phyloP scores from a whole-genome alignment of 2,113 vertebrate species.

The Pygoscelis adeliae region DNA sequence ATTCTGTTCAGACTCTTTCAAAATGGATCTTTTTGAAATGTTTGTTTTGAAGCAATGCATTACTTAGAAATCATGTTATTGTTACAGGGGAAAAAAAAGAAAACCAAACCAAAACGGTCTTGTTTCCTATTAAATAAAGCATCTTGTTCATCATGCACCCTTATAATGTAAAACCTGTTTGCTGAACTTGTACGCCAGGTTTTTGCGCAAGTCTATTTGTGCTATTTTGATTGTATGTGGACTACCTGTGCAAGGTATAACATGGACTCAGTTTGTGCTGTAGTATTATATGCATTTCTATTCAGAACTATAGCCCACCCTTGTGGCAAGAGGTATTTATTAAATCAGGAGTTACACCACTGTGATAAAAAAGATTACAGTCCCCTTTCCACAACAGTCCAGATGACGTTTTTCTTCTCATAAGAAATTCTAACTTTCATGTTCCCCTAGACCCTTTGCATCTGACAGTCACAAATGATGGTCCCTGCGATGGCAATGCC shows the following conservation, averaged over 20 bases:
- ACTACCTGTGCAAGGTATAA: not conserved
- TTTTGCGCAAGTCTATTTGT: not conserved
- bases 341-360: not conserved
- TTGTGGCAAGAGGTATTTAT: not conserved
- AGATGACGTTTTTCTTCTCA: not conserved
- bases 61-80: not conserved
- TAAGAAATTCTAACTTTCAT: not conserved
- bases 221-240: not conserved
- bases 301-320: not conserved
- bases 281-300: not conserved
- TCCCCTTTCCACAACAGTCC: not conserved
- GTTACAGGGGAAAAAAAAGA: not conserved
- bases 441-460: not conserved
- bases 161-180: not conserved
- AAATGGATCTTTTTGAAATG: not conserved
- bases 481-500: not conserved
- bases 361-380: not conserved
- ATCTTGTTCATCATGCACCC: not conserved
- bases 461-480: not conserved
- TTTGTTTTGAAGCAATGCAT: not conserved
- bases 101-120: fast-evolving
- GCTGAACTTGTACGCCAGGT: not conserved
- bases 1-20: not conserved
- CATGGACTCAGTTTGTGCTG: not conserved
- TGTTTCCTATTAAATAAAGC: not conserved